Base-by-base conservation (phyloP, 1,140 invertebrate genomes). In the Penaeus japonicus region DNA sequence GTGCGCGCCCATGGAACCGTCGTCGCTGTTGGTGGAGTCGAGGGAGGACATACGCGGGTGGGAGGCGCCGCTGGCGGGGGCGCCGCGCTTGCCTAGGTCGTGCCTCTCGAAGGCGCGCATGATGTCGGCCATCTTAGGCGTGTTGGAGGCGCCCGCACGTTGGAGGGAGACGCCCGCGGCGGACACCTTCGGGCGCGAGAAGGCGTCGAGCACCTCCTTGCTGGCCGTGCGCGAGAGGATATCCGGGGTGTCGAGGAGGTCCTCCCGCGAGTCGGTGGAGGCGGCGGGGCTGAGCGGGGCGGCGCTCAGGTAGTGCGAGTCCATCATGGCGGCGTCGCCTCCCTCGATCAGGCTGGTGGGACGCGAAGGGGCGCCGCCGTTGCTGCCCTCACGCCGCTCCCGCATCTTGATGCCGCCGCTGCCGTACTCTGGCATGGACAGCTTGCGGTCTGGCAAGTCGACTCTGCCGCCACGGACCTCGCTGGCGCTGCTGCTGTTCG, bases 51-150 rank as follows among this genome's bases (percentile, higher is more conserved):
- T 93, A 1, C 93, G 90, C 15, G 91, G 90, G 87, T 94, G 93
- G 15, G 87, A 89, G 3, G 89, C 79, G 20, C 73, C 86, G 22
- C 91, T 84, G 35, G 79, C 86, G 22, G 30, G 59, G 53, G 53
- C 22, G 15, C 59, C 80, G 20, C 79, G 81, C 80, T 88, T 89
- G 53, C 77, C 89, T 53, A 59, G 62, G 75, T 84, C 87, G 59
- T 90, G 59, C 91, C 86, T 94, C 90, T 95, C 95, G 89, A 95
- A 93, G 39, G 94, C 94, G 84, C 94, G 94, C 86, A 94, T 93
- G 90, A 95, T 94, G 90, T 95, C 95, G 54, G 86, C 89, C 91
- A 92, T 83, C 89, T 86, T 89, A 53, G 90, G 89, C n/a, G 90
- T 70, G 73, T 77, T 89, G 73, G 86, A 87, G 75, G 87, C 83